Evolutionary conservation across 2,888 invertebrate species (phyloP), one percentile per base, ranked within the genome.

Genomic region (Athalia circularis): DNA sequence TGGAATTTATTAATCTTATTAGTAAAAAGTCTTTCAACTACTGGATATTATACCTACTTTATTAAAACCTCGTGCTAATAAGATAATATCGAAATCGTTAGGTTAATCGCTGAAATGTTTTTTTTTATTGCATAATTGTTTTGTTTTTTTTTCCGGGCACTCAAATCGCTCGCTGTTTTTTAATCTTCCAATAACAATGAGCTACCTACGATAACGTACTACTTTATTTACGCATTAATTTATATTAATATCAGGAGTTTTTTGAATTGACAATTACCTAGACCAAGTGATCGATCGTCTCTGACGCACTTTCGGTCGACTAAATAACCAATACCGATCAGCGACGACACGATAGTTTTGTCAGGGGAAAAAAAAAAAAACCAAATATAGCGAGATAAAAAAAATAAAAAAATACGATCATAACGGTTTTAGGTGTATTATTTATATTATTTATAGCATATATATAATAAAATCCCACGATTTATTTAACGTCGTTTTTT

Each of bases 271-370:
- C 68, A 52, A 68, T 43, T 68, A 68, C 54, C 29, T 29, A 29
- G 29, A 29, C 29, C 43, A 68, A 68, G 29, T 43, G 54, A 68
- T 29, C 29, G 29, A 54, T 68, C 8, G 11, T 54, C 68, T 29
- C 43, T 9, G 43, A 11, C 9, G 11, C 68, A n/a, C 50, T 67
- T 52, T 52, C 6, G 13, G 52, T 67, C 67, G 68, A 68, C 68
- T 68, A 68, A 68, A 50, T 68, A 68, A 68, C 68, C 15, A 54
- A 29, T 29, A 68, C 54, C 54, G 68, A 52, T 68, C 43, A 65
- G 54, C 54, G 5, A 52, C 54, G 54, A 54, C 29, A 2, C 29
- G 29, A 29, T 2, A 29, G 29, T 29, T 29, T 29, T 29, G 29
- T 29, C 29, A 29, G 29, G 29, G 29, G 29, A 29, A 29, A 29